Percentiles rank a stretch among this genome's conserved stretches.
These are phyloP conservation scores for Thryonomys swinderianus DNA, from an alignment of 2,113 vertebrate species.

Conservation along the genomic window DNA sequence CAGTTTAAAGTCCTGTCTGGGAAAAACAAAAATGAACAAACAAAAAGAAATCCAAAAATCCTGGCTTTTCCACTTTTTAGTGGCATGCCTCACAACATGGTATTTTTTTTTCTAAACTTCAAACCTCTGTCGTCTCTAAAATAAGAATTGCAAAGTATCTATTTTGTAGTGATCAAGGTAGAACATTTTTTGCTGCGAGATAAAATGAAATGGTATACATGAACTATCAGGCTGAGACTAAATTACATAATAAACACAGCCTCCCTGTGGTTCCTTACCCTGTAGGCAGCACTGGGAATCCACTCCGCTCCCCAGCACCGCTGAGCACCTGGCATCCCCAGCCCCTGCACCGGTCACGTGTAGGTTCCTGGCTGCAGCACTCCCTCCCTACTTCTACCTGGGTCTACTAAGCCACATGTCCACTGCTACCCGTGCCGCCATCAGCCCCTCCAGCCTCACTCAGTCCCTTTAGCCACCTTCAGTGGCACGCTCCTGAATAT, in stretches of 20 bases:
- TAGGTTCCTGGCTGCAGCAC: no score
- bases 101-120: not conserved
- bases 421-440: no score
- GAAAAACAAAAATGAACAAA: not conserved
- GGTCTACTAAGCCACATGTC: no score
- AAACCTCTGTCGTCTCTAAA: not conserved
- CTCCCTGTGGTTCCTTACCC: not conserved
- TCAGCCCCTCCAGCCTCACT: not conserved
- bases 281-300: not conserved
- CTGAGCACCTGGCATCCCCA: not conserved
- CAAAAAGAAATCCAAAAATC: not conserved
- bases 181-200: not conserved
- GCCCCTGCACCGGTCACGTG: not conserved
- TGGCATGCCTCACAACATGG: not conserved
- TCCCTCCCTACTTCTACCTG: not conserved
- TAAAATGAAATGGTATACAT: not conserved
- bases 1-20: no score
- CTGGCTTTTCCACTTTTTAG: not conserved
- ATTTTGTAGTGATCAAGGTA: not conserved
- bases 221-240: not conserved
- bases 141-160: not conserved
- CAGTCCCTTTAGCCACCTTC: no score
- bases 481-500: not conserved
- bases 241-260: not conserved
- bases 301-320: not conserved